Conservation (phyloP, 2,113 vertebrate species). For the Podarcis raffonei region DNA sequence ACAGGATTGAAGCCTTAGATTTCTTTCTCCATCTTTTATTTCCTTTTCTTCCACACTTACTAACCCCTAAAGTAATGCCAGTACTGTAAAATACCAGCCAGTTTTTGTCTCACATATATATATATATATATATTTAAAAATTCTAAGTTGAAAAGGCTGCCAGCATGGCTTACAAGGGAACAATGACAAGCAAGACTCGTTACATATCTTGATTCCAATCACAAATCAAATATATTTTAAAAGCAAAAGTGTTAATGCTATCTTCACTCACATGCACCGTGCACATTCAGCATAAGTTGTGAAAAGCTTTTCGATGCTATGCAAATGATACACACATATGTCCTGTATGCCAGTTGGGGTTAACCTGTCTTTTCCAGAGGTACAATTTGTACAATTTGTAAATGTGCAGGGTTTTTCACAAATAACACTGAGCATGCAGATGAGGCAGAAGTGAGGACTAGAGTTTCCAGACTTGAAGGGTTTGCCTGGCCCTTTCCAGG, state of each 20-base stretch:
- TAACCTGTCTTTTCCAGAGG: background rate
- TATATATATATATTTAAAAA: too few species aligned
- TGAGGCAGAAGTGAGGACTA: too few species aligned
- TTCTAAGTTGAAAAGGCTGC: background rate
- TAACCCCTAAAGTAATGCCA: background rate
- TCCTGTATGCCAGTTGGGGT: background rate
- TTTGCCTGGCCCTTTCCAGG: too few species aligned
- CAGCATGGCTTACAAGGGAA: background rate
- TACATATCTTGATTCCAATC: background rate
- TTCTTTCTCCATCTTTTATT: too few species aligned
- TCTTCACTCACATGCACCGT: too few species aligned
- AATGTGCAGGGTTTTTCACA: background rate
- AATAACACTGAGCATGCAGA: background rate
- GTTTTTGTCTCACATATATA: background rate
- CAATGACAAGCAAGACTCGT: background rate
- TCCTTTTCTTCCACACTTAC: background rate
- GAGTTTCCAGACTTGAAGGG: too few species aligned
- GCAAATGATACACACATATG: too few species aligned
- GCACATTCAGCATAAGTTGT: background rate
- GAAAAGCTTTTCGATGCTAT: background rate
- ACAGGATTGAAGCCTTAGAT: background rate
- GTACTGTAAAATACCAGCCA: background rate
- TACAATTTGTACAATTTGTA: background rate
- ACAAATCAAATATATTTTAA: background rate
- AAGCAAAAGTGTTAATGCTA: background rate